phyloP scores from a whole-genome alignment of 2,113 vertebrate genomes.

The Hypocryptadius cinnamomeus region DNA sequence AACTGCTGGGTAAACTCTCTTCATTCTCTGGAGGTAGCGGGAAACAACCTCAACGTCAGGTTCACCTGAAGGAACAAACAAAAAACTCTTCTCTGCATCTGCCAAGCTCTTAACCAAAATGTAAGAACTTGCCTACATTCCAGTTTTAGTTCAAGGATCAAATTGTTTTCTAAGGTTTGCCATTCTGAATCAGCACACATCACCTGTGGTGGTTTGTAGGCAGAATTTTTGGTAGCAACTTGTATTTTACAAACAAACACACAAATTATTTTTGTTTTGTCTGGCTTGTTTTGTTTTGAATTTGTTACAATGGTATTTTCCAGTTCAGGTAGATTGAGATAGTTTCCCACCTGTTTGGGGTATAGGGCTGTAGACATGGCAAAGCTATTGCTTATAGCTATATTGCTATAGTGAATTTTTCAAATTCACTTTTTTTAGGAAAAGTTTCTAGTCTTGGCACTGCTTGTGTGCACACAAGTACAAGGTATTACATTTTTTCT shows the following conservation, averaged over 20 bases:
- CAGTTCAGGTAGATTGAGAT: neutral
- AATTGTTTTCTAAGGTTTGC: neutral
- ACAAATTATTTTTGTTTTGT: neutral
- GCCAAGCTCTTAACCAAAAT: neutral
- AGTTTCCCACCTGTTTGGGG: no score
- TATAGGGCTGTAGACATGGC: neutral
- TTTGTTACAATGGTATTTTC: neutral
- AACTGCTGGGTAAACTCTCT: conserved; percentile 77
- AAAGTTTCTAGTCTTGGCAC: neutral
- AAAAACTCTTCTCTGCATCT: neutral
- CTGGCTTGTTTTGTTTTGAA: neutral
- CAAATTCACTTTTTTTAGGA: neutral
- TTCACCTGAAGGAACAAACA: conserved; percentile 69
- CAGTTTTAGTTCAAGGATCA: neutral
- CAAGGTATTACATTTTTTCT: rapidly evolving
- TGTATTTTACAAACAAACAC: neutral
- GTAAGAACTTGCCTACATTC: neutral
- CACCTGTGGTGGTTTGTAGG: neutral
- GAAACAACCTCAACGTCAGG: conserved; percentile 78
- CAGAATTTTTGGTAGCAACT: neutral
- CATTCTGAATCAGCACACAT: neutral
- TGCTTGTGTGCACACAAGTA: neutral
- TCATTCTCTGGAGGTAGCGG: conserved; percentile 75
- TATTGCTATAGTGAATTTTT: no score
- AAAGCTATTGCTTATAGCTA: rapidly evolving